Conservation (phyloP, 2,888 invertebrate genomes). For the Trichogramma evanescens region DNA sequence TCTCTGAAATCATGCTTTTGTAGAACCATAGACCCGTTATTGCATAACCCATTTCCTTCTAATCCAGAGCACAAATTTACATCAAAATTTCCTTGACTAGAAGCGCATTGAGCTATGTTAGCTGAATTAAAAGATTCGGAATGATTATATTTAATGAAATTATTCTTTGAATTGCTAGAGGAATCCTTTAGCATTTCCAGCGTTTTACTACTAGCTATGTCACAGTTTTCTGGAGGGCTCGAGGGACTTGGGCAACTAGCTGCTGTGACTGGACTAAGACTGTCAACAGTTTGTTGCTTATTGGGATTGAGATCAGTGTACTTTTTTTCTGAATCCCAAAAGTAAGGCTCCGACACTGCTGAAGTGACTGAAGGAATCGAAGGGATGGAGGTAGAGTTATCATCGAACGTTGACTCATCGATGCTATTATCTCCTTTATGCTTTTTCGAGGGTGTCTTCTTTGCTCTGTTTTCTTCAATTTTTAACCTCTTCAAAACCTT, state of each 20-base stretch:
- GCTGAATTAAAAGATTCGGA: slow-evolving; percentile 1
- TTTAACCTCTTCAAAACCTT: slow-evolving; percentile 80
- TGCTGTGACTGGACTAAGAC: slow-evolving; percentile 40
- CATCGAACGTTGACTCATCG: slow-evolving; percentile 38
- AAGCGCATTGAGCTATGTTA: slow-evolving; percentile 7
- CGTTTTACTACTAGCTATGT: slow-evolving; percentile 40
- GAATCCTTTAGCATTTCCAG: slow-evolving; percentile 42
- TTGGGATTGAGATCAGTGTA: slow-evolving; percentile 35
- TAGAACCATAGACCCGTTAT: too few species aligned
- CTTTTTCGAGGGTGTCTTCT: slow-evolving; percentile 48
- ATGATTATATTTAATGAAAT: slow-evolving; percentile 12
- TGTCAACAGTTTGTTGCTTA: slow-evolving; percentile 32
- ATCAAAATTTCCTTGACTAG: slow-evolving; percentile 16
- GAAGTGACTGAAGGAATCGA: slow-evolving; percentile 37
- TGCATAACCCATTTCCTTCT: too few species aligned
- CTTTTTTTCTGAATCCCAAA: slow-evolving; percentile 41
- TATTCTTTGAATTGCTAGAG: slow-evolving; percentile 2
- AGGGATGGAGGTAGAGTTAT: slow-evolving; percentile 34
- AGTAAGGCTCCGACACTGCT: slow-evolving; percentile 36
- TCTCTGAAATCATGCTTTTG: too few species aligned
- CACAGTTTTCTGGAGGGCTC: slow-evolving; percentile 41
- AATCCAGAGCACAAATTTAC: not conserved
- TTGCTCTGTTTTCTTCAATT: slow-evolving; percentile 78
- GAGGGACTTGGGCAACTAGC: slow-evolving; percentile 46
- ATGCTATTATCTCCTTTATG: slow-evolving; percentile 47